Base-by-base conservation (phyloP, 1,140 invertebrate species). In the Elymnias hypermnestra region DNA sequence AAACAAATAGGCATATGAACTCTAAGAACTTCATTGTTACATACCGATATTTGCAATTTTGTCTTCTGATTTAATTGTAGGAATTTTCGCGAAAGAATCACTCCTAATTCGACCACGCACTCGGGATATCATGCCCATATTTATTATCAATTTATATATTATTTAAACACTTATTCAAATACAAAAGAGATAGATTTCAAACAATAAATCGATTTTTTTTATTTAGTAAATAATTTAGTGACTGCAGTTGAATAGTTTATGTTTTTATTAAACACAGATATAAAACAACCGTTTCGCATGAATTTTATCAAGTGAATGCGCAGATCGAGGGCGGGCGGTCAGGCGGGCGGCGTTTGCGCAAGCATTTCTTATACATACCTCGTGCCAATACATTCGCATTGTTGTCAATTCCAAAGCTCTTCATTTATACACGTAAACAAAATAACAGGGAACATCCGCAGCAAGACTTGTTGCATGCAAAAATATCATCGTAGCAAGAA, bases 121-220 rank as follows among this genome's bases (percentile, higher is more conserved):
- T 52, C 91, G 76, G 1, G 89, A 91, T 63, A 91, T 91, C 90
- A 92, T 91, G 10, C 90, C 90, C 90, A 91, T 91, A 43, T 25
- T 55, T 22, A 19, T 9, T 19, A 3, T 19, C 33, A 35, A 50
- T 25, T 26, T 25, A 9, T 10, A 26, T 6, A 3, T 40, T 5
- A 23, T 41, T 33, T 18, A 3, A 37, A 37, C 22, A 26, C 18
- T 22, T 29, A 12, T 29, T 10, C 3, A 12, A 12, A 12, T 12
- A 12, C 29, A 31, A 31, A 31, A 31, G 3, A 31, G 15, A 22
- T 26, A 15, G 12, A 2, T 42, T 29, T 37, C 17, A 9, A 14
- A 40, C 5, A 6, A 48, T 3, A 33, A 28, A 13, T 8, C 1
- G 10, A 15, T 19, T 47, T 19, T 3, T 7, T 12, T 2, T 14